Evolutionary conservation across 2,797 vertebrate genomes (phyloP).

Genomic region (Botia kubotai): DNA sequence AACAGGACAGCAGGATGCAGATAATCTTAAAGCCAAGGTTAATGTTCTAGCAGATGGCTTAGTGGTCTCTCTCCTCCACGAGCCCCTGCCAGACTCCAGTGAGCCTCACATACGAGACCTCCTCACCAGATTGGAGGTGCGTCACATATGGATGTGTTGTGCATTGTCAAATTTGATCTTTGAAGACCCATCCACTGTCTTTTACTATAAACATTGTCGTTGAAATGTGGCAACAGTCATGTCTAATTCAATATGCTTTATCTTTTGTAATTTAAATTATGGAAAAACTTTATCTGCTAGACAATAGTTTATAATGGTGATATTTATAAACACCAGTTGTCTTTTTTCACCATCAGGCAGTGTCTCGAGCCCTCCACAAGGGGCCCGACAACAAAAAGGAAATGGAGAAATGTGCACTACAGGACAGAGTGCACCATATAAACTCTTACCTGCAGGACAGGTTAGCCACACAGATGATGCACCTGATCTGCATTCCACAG

Average conservation of each 20-base stretch:
- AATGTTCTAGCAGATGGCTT: slow-evolving; percentile 70
- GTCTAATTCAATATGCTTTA: not conserved
- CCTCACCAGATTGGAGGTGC: slow-evolving; percentile 73
- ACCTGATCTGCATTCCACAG: not conserved
- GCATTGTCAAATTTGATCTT: not conserved
- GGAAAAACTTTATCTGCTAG: not conserved
- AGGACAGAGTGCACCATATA: slow-evolving; percentile 67
- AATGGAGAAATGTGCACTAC: slow-evolving; percentile 25
- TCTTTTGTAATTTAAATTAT: not conserved
- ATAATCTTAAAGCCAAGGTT: slow-evolving; percentile 35
- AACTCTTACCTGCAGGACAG: slow-evolving; percentile 71
- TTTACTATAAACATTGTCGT: not conserved
- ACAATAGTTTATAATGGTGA: too few species aligned
- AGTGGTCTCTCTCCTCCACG: slow-evolving; percentile 75
- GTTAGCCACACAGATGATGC: slow-evolving; percentile 55
- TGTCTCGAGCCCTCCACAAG: slow-evolving; percentile 62
- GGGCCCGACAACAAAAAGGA: slow-evolving; percentile 35
- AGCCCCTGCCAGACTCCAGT: slow-evolving; percentile 68
- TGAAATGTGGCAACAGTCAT: slow-evolving; percentile 26
- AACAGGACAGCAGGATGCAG: slow-evolving; percentile 17
- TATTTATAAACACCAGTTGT: not conserved
- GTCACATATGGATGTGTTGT: not conserved
- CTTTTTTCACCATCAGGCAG: slow-evolving; percentile 60
- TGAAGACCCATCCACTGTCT: not conserved
- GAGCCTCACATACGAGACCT: slow-evolving; percentile 67